These are phyloP conservation scores for Ploceus nigricollis DNA, from an alignment of 2,113 vertebrate species.

Conservation along the genomic window DNA sequence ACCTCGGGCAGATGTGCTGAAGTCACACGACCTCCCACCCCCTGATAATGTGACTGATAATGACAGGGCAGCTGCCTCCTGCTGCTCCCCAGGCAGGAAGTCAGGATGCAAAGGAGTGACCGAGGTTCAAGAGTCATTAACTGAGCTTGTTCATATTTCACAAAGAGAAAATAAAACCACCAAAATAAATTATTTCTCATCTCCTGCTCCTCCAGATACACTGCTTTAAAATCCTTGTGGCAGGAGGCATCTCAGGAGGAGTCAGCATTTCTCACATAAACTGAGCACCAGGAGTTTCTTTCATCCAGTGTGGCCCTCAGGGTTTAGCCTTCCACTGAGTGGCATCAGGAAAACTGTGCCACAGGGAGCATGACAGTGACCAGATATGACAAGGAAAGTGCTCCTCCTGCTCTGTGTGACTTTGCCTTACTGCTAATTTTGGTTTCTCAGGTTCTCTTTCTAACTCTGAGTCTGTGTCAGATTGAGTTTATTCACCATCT, in stretches of 20 bases:
- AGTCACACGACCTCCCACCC: not conserved
- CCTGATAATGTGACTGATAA: not conserved
- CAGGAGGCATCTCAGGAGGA: not conserved
- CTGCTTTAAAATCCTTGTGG: not conserved
- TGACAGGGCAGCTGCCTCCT: slow-evolving; percentile 1
- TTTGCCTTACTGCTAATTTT: not conserved
- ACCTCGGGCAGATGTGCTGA: not conserved
- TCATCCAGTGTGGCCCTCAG: not conserved
- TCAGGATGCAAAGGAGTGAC: not conserved
- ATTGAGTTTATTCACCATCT: not conserved
- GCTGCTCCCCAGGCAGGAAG: not conserved
- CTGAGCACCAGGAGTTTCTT: not conserved
- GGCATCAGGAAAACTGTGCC: not conserved
- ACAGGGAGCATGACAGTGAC: not conserved
- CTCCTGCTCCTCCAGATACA: not conserved
- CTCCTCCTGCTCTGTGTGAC: not conserved
- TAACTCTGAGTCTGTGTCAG: not conserved
- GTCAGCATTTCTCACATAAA: not conserved
- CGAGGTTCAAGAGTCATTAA: not conserved
- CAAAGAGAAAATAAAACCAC: not conserved
- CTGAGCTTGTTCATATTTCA: not conserved
- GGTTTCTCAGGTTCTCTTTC: not conserved
- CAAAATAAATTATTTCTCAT: not conserved
- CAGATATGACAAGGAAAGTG: not conserved
- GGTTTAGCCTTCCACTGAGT: not conserved